Conservation (phyloP, 2,113 vertebrate genomes). For the Gasterosteus aculeatus region DNA sequence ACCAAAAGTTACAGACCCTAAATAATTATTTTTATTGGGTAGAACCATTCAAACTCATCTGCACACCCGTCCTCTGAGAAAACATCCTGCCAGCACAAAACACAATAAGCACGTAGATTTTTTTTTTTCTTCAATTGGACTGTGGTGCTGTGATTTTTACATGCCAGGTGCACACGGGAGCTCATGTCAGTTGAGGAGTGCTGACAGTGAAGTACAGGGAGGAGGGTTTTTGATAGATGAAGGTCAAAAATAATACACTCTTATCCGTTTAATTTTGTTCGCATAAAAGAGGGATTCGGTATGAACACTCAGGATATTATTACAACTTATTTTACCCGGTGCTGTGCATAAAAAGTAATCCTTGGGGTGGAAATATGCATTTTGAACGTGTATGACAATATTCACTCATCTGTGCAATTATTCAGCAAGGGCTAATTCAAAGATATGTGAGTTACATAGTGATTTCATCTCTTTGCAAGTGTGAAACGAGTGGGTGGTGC, state of each 20-base stretch:
- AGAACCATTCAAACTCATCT: neutral
- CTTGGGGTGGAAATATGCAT: neutral
- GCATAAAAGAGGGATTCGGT: slow-evolving; percentile 34
- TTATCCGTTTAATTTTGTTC: slow-evolving; percentile 57
- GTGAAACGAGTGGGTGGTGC: neutral
- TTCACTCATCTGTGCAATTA: slow-evolving; percentile 37
- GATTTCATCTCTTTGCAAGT: neutral
- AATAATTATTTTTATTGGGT: slow-evolving; percentile 4
- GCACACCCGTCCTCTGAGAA: neutral
- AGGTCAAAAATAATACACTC: slow-evolving; percentile 44
- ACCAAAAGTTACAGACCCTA: slow-evolving; percentile 51
- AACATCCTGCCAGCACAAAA: neutral
- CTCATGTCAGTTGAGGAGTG: slow-evolving; percentile 30
- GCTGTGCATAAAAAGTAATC: neutral
- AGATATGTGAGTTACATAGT: neutral
- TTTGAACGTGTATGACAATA: neutral
- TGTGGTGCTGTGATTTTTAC: slow-evolving; percentile 29
- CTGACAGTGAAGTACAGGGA: slow-evolving; percentile 45
- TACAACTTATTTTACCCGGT: neutral
- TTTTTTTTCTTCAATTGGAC: slow-evolving; percentile 52
- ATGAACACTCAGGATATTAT: neutral
- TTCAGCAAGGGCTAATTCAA: slow-evolving; percentile 5
- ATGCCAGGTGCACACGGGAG: slow-evolving; percentile 43
- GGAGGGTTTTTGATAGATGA: slow-evolving; percentile 28
- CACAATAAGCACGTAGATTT: slow-evolving; percentile 20